Evolutionary conservation across 2,888 invertebrate species (phyloP).

Genomic region (Oxytorus armatus): DNA sequence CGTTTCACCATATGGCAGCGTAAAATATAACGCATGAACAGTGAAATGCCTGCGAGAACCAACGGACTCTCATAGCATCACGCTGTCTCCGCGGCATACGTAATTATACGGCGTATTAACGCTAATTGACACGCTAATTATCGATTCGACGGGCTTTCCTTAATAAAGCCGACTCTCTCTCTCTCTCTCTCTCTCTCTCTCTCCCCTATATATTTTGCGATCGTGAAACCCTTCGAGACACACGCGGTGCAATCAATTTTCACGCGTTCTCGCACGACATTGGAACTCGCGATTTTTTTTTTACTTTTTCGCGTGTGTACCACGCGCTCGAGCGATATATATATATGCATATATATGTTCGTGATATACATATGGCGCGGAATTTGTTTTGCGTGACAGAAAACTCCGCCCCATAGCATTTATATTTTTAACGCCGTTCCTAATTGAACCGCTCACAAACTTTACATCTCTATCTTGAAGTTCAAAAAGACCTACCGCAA

Average conservation of each 20-base stretch:
- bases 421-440: constrained; percentile 21
- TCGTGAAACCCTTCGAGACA: constrained; percentile 66
- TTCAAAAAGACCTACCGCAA: too few species aligned
- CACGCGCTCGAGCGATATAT: background rate
- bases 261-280: constrained; percentile 70
- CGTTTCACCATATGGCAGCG: constrained; percentile 44
- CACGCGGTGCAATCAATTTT: constrained; percentile 78
- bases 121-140: constrained; percentile 82
- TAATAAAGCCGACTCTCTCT: constrained; percentile 68
- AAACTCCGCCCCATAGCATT: constrained; percentile 22
- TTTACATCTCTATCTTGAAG: constrained; percentile 77
- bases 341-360: too few species aligned
- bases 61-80: constrained; percentile 41
- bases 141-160: constrained; percentile 78
- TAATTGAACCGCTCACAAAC: constrained; percentile 57
- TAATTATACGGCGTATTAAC: constrained; percentile 81
- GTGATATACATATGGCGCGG: constrained; percentile 9
- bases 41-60: constrained; percentile 28
- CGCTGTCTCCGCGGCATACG: constrained; percentile 47
- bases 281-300: constrained; percentile 71
- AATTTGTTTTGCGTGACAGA: constrained; percentile 12
- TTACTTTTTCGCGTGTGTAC: background rate
- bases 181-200: constrained; percentile 31
- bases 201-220: constrained; percentile 3
- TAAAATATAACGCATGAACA: background rate